Evolutionary conservation across 2,113 vertebrate species (phyloP).

Genomic region (Catharus fuscescens): DNA sequence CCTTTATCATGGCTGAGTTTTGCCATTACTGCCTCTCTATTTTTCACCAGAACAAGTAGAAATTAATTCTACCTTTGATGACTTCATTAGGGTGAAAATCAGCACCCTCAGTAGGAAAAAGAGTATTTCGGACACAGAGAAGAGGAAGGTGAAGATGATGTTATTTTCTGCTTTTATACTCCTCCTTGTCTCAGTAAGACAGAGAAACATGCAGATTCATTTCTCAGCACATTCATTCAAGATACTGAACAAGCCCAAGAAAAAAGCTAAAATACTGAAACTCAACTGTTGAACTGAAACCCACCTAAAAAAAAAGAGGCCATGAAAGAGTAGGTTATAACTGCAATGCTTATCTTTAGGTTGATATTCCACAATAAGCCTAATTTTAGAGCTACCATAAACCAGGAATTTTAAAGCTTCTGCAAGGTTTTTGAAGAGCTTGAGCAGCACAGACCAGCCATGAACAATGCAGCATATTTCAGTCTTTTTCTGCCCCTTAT

Average conservation of each 20-base stretch:
- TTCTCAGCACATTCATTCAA: not conserved
- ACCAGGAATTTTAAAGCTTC: not conserved
- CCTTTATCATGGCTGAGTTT: not conserved
- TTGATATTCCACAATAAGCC: not conserved
- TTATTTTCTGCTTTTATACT: not conserved
- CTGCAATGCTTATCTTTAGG: not conserved
- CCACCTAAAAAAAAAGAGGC: not conserved
- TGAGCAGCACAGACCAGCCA: not conserved
- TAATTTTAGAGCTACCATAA: not conserved
- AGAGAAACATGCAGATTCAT: not conserved
- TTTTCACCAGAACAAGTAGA: not conserved
- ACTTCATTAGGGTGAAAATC: not conserved
- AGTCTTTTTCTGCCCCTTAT: not conserved
- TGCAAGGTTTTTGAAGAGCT: not conserved
- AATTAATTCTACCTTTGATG: not conserved
- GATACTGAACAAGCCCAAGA: not conserved
- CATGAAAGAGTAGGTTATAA: not conserved
- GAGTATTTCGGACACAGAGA: not conserved
- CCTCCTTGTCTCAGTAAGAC: not conserved
- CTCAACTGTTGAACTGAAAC: not conserved
- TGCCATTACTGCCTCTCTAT: not conserved
- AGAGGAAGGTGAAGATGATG: not conserved
- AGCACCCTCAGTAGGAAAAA: not conserved
- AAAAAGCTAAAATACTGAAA: not conserved
- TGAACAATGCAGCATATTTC: not conserved